A percentile compares a stretch with the other conserved stretches of the same genome.
phyloP scores from a whole-genome alignment of 2,888 invertebrate species.

The Deilephila porcellus region DNA sequence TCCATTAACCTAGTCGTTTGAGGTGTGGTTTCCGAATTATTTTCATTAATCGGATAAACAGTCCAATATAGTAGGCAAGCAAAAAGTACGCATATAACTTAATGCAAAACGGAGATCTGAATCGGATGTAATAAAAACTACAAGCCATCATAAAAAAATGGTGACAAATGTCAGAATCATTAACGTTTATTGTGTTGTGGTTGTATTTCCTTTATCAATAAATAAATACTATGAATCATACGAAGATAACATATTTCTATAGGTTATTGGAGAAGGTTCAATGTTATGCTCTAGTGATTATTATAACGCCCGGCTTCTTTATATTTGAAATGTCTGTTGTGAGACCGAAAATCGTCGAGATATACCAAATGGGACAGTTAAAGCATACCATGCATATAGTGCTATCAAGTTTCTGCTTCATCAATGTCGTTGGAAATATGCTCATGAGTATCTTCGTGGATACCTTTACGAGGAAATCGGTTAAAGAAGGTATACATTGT shows the following conservation, averaged over 20 bases:
- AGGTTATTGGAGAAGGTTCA: conserved; percentile 14
- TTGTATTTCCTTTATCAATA: conserved; percentile 20
- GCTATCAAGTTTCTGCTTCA: conserved; percentile 55
- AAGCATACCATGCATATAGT: conserved; percentile 54
- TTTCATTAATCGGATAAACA: not conserved
- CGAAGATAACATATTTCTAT: conserved; percentile 10
- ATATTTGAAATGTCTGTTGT: conserved; percentile 62
- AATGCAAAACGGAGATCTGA: conserved; percentile 15
- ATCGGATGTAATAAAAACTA: conserved; percentile 9
- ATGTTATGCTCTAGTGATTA: conserved; percentile 34
- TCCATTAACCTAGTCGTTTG: not conserved
- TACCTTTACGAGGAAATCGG: conserved; percentile 50
- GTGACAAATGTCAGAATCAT: conserved; percentile 19
- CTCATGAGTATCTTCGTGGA: conserved; percentile 56
- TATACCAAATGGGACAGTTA: conserved; percentile 47
- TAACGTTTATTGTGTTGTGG: conserved; percentile 3
- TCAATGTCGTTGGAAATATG: conserved; percentile 69
- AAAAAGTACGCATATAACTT: conserved; percentile 15
- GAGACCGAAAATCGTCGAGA: conserved; percentile 51
- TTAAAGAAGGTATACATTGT: conserved; percentile 84
- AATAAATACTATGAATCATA: conserved; percentile 13
- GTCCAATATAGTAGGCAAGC: not conserved
- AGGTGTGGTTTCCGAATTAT: conserved; percentile 7
- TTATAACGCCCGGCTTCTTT: conserved; percentile 60
- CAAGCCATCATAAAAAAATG: not conserved